phyloP scores from a whole-genome alignment of 2,797 vertebrate genomes.

The Tapera naevia region DNA sequence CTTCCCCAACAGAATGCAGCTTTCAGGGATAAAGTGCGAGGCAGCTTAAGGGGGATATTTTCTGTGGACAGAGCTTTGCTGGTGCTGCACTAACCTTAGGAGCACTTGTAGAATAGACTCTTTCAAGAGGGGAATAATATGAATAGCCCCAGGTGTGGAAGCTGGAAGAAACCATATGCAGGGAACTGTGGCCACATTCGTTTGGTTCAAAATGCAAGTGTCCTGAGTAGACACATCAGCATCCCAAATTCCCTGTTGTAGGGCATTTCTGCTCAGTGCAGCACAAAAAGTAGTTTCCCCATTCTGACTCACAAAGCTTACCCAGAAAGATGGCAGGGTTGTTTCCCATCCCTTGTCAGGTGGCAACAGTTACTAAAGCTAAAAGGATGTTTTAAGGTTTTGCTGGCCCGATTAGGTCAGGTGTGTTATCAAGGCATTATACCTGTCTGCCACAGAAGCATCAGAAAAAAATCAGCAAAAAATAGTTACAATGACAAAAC shows the following conservation, averaged over 20 bases:
- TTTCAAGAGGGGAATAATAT: not conserved
- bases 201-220: not conserved
- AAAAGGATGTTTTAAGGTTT: not conserved
- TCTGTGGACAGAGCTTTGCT: not conserved
- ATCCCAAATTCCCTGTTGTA: too few relatives aligned
- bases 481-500: not conserved
- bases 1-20: not conserved
- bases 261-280: not conserved
- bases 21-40: not conserved
- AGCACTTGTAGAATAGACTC: not conserved
- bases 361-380: not conserved
- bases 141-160: not conserved
- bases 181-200: not conserved
- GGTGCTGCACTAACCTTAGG: not conserved
- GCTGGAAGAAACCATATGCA: fast-evolving
- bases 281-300: not conserved
- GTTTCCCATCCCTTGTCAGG: not conserved
- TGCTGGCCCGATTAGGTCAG: not conserved
- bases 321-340: not conserved
- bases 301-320: not conserved
- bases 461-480: not conserved
- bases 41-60: not conserved
- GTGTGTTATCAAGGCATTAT: fast-evolving
- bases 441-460: not conserved
- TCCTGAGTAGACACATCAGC: not conserved